phyloP scores from a whole-genome alignment of 2,797 vertebrate genomes.

The Tokudaia tokunoshimensis region DNA sequence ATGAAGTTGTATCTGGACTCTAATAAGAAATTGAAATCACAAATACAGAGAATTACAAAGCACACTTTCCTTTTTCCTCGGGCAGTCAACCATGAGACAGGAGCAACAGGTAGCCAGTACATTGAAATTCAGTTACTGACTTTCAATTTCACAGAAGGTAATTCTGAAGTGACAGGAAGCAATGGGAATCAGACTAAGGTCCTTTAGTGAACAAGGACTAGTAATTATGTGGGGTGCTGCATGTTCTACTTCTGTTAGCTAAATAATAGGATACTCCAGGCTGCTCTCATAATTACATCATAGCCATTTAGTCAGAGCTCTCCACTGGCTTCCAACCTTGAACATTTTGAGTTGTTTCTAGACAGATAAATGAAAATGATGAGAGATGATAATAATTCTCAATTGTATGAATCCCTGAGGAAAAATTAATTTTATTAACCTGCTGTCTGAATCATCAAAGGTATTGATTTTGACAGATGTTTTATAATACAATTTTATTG shows the following conservation, averaged over 20 bases:
- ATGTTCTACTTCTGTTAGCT: conserved; percentile 73
- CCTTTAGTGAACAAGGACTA: conserved; percentile 63
- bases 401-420: conserved; percentile 76
- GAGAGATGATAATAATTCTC: conserved; percentile 77
- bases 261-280: conserved; percentile 65
- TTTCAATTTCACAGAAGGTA: conserved; percentile 59
- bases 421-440: conserved; percentile 80
- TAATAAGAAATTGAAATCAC: conserved; percentile 27
- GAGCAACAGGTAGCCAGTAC: neutral
- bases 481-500: conserved; percentile 60
- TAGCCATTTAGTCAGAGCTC: conserved; percentile 50
- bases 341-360: conserved; percentile 72
- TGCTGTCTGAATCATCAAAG: conserved; percentile 65
- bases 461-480: conserved; percentile 75
- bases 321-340: conserved; percentile 66
- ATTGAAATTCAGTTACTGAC: conserved; percentile 64
- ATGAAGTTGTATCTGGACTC: neutral
- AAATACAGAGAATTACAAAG: conserved; percentile 31
- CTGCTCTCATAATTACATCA: conserved; percentile 73
- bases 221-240: conserved; percentile 70
- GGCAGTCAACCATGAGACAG: neutral
- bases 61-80: conserved; percentile 4
- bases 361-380: conserved; percentile 77
- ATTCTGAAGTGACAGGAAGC: conserved; percentile 66
- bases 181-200: conserved; percentile 60